phyloP scores from a whole-genome alignment of 2,797 vertebrate genomes.

The Cetoscarus ocellatus region DNA sequence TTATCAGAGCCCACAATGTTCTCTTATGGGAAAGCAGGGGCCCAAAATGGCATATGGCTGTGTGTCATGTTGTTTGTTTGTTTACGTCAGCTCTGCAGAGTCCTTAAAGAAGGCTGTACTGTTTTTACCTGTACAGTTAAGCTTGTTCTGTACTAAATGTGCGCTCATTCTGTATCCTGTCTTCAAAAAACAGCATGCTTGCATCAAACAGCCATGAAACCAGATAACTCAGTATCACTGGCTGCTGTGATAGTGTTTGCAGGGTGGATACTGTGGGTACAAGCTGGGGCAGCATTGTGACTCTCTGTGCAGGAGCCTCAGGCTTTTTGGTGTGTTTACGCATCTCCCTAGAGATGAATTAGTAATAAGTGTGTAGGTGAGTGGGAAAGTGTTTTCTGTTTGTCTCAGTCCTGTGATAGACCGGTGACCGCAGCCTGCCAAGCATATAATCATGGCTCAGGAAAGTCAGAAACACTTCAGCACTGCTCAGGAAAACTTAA shows the following conservation, averaged over 20 bases:
- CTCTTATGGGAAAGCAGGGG: slow-evolving; percentile 50
- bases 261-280: slow-evolving; percentile 33
- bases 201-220: neutral
- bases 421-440: neutral
- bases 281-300: slow-evolving; percentile 38
- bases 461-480: neutral
- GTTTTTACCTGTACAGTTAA: slow-evolving; percentile 33
- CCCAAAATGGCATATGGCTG: slow-evolving; percentile 32
- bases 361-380: neutral
- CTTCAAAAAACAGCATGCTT: slow-evolving; percentile 30
- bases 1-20: slow-evolving; percentile 63
- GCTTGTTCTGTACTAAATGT: slow-evolving; percentile 37
- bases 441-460: neutral
- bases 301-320: slow-evolving; percentile 21
- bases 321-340: slow-evolving; percentile 39
- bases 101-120: neutral
- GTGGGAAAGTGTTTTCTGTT: neutral
- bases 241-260: slow-evolving; percentile 41
- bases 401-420: neutral
- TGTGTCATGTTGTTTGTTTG: slow-evolving; percentile 46
- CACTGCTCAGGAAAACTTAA: neutral
- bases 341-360: slow-evolving; percentile 29
- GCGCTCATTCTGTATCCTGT: slow-evolving; percentile 17
- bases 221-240: slow-evolving; percentile 45
- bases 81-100: slow-evolving; percentile 19